These are phyloP conservation scores for Dendrolimus kikuchii DNA, from an alignment of 1,140 invertebrate species.

Conservation along the genomic window DNA sequence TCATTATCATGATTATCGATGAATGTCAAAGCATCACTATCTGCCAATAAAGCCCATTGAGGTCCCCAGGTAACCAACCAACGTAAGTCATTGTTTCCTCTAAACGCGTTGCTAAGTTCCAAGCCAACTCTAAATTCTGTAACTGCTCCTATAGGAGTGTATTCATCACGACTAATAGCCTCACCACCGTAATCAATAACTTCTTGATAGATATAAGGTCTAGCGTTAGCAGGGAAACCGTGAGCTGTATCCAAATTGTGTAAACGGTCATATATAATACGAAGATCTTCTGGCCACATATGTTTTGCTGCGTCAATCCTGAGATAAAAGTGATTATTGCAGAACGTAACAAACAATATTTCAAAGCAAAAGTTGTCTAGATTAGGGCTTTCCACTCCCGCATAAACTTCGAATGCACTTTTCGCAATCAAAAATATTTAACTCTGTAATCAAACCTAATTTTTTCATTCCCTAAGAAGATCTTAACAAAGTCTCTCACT, in stretches of 20 bases:
- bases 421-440: too few species aligned
- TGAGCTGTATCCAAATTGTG: constrained; percentile 75
- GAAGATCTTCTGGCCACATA: constrained; percentile 85
- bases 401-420: too few species aligned
- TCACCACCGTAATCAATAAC: constrained; percentile 85
- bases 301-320: constrained; percentile 84
- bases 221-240: constrained; percentile 73
- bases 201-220: constrained; percentile 85
- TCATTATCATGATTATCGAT: constrained; percentile 78
- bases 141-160: constrained; percentile 78
- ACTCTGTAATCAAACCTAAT: too few species aligned
- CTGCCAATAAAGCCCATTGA: constrained; percentile 73
- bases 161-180: constrained; percentile 78
- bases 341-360: too few species aligned
- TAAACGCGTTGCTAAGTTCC: constrained; percentile 60
- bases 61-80: constrained; percentile 71
- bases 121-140: constrained; percentile 78
- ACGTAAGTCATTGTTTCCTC: constrained; percentile 53
- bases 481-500: too few species aligned
- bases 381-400: too few species aligned
- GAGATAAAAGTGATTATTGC: not conserved
- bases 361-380: too few species aligned
- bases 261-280: constrained; percentile 74
- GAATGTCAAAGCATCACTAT: constrained; percentile 74
- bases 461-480: too few species aligned